Conservation (phyloP, 2,797 vertebrate species). For the Hybognathus amarus region DNA sequence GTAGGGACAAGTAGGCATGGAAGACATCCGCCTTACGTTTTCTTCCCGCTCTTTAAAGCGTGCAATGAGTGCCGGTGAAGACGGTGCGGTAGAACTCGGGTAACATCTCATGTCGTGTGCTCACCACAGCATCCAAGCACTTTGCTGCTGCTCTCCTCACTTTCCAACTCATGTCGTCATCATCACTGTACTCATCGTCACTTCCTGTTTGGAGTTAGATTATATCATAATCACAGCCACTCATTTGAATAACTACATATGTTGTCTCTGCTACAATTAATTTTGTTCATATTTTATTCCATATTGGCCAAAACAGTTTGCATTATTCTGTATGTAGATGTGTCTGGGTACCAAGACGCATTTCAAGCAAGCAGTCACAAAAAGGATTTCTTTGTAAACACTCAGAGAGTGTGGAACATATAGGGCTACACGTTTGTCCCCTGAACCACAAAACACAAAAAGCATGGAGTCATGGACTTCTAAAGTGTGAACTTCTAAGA, state of each 20-base stretch:
- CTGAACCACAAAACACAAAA: not conserved
- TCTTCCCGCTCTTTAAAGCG: slow-evolving; percentile 99
- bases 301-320: not conserved
- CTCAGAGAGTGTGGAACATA: not conserved
- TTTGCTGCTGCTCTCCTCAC: slow-evolving; percentile 97
- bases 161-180: slow-evolving; percentile 99
- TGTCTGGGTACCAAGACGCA: not conserved
- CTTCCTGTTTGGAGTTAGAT: slow-evolving; percentile 75
- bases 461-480: not conserved
- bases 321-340: not conserved
- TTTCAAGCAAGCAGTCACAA: not conserved
- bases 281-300: not conserved
- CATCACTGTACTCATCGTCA: slow-evolving; percentile 99
- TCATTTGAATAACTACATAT: not conserved
- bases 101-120: slow-evolving; percentile 97
- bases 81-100: slow-evolving; percentile 97
- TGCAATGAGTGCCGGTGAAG: slow-evolving; percentile 93
- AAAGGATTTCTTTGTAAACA: not conserved
- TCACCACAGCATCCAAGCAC: slow-evolving; percentile 96
- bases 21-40: slow-evolving; percentile 98
- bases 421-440: not conserved
- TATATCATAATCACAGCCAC: not conserved
- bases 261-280: not conserved
- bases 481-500: not conserved
- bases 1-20: slow-evolving; percentile 95